Base-by-base conservation (phyloP, 2,113 vertebrate species). In the Trochalopteron elliotii region DNA sequence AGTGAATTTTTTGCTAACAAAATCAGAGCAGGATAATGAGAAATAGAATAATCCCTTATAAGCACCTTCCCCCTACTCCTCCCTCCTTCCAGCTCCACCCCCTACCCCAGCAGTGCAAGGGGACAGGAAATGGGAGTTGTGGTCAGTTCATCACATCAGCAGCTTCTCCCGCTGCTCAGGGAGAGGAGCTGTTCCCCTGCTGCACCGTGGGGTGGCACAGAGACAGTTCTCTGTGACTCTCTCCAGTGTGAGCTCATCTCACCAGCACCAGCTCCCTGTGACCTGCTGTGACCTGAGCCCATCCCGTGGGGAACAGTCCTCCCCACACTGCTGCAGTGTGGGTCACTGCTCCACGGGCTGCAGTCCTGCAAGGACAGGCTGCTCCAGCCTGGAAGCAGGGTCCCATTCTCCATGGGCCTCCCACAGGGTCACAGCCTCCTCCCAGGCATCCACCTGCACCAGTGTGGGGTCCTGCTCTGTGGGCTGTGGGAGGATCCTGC, bases 211-310 rank as follows among this genome's bases (percentile, higher is more conserved):
- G 60, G 12, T 44, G 25, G 19, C 31, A 44, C 3, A 0, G 39
- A 55, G 76, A 28, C 20, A 31, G 15, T 15, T 45, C 61, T 45
- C 2, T 5, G 4, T 2, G 7, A 56, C 10, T 21, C 27, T 35
- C 61, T 59, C 33, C n/a, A 24, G 3, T 0, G 3, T 59, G 72
- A 47, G 11, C 45, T 45, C 40, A 28, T 28, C 40, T 35, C 53
- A 35, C 0, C 20, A 33, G 40, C 39, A 28, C 6, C 40, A 57
- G 53, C 8, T 75, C 2, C 55, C 25, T 45, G 19, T 4, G 19
- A 16, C 2, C 3, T 35, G 31, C 31, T 16, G 31, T 24, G 4
- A 0, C 1, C 1, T 35, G 33, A 57, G 33, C 12, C 53, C 72
- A 37, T 60, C 55, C 55, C 42, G 5, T 16, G 55, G 71, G 53